These are phyloP conservation scores for Cosmia trapezina DNA, from an alignment of 2,888 invertebrate genomes.

Conservation along the genomic window DNA sequence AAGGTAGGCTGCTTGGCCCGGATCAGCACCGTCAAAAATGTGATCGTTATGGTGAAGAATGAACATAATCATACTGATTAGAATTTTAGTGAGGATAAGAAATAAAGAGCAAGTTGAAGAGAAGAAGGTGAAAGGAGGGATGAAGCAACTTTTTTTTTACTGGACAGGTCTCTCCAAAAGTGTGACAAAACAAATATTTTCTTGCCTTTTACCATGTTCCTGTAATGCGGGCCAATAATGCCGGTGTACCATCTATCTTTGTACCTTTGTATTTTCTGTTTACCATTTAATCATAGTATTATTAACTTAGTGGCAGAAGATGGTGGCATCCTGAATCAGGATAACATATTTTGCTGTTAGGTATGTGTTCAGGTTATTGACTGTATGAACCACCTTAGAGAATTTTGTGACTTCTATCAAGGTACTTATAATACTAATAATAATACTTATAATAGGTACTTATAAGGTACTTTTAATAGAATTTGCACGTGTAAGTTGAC, in stretches of 20 bases:
- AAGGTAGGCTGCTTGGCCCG: conserved; percentile 76
- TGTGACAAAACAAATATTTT: neutral
- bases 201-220: neutral
- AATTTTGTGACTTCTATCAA: neutral
- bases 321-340: neutral
- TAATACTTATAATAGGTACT: too few relatives aligned
- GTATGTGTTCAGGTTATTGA: neutral
- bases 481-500: neutral
- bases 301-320: neutral
- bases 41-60: conserved; percentile 71
- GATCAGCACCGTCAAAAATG: conserved; percentile 70
- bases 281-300: neutral
- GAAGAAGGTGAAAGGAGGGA: neutral
- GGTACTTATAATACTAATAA: neutral
- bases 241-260: neutral
- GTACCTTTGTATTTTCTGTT: neutral
- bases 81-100: too few relatives aligned
- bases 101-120: too few relatives aligned
- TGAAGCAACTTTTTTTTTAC: neutral
- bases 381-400: neutral
- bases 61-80: conserved; percentile 70
- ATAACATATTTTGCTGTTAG: neutral
- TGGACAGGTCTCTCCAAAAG: neutral
- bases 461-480: too few relatives aligned
- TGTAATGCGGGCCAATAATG: neutral